Conservation (phyloP, 2,888 invertebrate genomes). For the Patella pellucida region DNA sequence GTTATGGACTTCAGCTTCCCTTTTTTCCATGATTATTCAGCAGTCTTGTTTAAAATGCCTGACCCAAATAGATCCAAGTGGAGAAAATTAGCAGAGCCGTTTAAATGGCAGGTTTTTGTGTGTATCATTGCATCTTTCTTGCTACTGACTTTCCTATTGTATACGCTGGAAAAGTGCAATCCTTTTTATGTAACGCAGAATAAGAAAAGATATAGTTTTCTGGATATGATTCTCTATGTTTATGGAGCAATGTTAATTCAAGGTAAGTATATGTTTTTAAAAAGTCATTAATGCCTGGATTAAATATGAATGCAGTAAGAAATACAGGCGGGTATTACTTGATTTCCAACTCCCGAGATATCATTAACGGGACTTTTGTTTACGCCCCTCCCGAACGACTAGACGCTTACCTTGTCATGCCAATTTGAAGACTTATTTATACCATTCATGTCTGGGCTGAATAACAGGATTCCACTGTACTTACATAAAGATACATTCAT, state of each 20-base stretch:
- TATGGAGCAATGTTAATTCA: neutral
- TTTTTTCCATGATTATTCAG: conserved; percentile 68
- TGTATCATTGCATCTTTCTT: conserved; percentile 42
- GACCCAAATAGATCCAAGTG: conserved; percentile 45
- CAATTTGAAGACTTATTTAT: no score
- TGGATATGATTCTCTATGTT: neutral
- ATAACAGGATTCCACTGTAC: no score
- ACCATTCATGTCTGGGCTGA: no score
- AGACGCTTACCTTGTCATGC: no score
- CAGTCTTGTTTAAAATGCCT: conserved; percentile 47
- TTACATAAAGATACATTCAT: no score
- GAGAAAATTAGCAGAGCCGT: conserved; percentile 49
- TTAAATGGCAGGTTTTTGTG: conserved; percentile 46
- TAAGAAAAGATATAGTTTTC: neutral
- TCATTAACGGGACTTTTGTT: no score
- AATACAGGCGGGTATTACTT: no score
- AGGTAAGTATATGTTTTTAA: neutral
- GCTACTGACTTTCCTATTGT: conserved; percentile 40
- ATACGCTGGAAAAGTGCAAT: conserved; percentile 45
- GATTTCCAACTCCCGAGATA: no score
- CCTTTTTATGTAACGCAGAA: conserved; percentile 38
- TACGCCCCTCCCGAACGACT: no score
- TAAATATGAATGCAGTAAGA: no score
- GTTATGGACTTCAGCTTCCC: conserved; percentile 92
- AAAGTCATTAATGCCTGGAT: no score